Evolutionary conservation across 1,140 invertebrate genomes (phyloP).

Genomic region (Drosophila sproati): DNA sequence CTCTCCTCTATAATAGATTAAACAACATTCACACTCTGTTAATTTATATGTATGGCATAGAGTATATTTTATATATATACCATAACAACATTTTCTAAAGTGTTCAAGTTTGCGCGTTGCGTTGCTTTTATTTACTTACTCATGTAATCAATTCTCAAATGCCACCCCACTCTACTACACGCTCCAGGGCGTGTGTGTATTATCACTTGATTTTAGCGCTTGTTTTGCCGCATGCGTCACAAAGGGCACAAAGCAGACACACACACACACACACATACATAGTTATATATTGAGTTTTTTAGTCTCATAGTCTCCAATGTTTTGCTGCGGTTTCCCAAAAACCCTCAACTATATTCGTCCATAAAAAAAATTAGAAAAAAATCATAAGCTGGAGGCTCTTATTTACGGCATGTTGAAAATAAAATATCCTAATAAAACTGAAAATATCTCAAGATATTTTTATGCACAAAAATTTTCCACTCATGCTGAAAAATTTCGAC

Average conservation of each 20-base stretch:
- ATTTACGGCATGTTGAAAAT: not conserved
- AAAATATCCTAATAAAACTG: no score
- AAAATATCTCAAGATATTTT: not conserved
- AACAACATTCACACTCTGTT: constrained; percentile 29
- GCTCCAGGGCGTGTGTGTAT: not conserved
- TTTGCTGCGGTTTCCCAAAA: no score
- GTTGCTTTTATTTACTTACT: constrained; percentile 1
- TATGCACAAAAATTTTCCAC: no score
- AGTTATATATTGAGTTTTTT: no score
- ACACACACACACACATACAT: constrained; percentile 5
- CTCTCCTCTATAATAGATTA: constrained; percentile 5
- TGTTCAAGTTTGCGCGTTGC: not conserved
- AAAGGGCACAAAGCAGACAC: constrained; percentile 17
- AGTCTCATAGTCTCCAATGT: no score
- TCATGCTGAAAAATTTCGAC: not conserved
- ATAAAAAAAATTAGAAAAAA: constrained; percentile 18
- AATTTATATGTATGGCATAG: constrained; percentile 19
- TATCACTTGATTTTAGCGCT: constrained; percentile 26
- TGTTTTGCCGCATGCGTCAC: constrained; percentile 13
- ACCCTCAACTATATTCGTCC: not conserved
- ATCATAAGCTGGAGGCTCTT: not conserved
- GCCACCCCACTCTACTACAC: no score
- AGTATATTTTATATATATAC: not conserved
- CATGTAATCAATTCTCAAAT: constrained; percentile 17
- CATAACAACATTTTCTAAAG: constrained; percentile 5